These are phyloP conservation scores for Zingel zingel DNA, from an alignment of 2,113 vertebrate genomes.

Conservation along the genomic window DNA sequence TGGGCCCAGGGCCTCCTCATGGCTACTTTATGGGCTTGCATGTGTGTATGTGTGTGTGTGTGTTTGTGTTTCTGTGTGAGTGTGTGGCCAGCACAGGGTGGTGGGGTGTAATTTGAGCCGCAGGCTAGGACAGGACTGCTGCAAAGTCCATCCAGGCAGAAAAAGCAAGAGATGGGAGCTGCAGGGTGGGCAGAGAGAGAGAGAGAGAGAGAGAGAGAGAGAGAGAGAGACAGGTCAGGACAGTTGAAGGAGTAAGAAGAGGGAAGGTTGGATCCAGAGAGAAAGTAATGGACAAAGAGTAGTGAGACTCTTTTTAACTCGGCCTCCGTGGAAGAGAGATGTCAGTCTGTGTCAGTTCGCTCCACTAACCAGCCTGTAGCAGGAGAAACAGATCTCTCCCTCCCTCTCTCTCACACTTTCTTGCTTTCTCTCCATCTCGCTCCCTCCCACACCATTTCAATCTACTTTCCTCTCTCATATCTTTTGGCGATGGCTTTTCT, in stretches of 20 bases:
- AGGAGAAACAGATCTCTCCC: slow-evolving; percentile 76
- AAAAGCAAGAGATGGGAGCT: slow-evolving; percentile 76
- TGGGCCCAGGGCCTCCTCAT: slow-evolving; percentile 53
- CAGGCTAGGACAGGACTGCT: slow-evolving; percentile 70
- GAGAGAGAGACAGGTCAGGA: slow-evolving; percentile 43
- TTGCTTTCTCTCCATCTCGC: slow-evolving; percentile 50
- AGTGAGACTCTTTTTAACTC: slow-evolving; percentile 74
- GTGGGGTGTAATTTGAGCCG: slow-evolving; percentile 73
- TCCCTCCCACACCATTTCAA: slow-evolving; percentile 65
- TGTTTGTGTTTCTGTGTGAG: slow-evolving; percentile 30
- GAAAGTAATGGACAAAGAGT: slow-evolving; percentile 66
- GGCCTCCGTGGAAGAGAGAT: slow-evolving; percentile 77
- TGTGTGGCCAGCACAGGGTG: slow-evolving; percentile 41
- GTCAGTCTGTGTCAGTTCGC: slow-evolving; percentile 81
- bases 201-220: slow-evolving; percentile 31
- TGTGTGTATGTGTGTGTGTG: slow-evolving; percentile 34
- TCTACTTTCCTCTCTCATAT: slow-evolving; percentile 64
- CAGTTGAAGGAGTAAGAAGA: slow-evolving; percentile 52
- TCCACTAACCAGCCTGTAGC: slow-evolving; percentile 80
- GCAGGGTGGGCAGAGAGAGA: slow-evolving; percentile 56
- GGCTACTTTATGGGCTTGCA: slow-evolving; percentile 46
- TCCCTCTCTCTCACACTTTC: slow-evolving; percentile 62
- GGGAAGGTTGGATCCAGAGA: slow-evolving; percentile 36
- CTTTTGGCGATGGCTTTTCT: slow-evolving; percentile 75
- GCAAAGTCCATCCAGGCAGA: slow-evolving; percentile 75